Conservation (phyloP, 2,888 invertebrate genomes). For the Ichneumoninae sp. region DNA sequence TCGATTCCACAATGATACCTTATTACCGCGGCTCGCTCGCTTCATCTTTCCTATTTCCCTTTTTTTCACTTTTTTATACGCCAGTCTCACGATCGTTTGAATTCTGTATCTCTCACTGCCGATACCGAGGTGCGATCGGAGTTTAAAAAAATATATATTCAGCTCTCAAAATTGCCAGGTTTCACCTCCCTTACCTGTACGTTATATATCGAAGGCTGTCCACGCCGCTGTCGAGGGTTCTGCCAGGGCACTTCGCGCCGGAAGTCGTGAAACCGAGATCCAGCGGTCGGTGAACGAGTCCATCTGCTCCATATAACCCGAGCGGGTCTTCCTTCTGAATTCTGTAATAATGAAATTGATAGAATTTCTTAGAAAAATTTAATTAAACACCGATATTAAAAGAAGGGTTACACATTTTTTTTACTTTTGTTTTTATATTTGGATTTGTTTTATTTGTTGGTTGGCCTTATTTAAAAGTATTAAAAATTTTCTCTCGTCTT, state of each 20-base stretch:
- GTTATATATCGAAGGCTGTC: constrained; percentile 73
- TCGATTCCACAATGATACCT: constrained; percentile 63
- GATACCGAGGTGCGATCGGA: constrained; percentile 7
- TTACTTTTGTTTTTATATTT: neutral
- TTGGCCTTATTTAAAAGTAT: neutral
- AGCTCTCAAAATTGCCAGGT: constrained; percentile 13
- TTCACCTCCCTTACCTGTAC: constrained; percentile 71
- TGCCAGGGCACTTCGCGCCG: constrained; percentile 11
- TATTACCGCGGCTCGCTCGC: constrained; percentile 37
- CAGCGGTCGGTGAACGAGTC: constrained; percentile 63
- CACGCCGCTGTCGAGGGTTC: constrained; percentile 55
- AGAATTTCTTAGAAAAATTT: too few species aligned
- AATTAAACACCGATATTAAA: neutral
- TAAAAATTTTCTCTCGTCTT: neutral
- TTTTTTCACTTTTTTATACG: constrained; percentile 20
- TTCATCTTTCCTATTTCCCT: constrained; percentile 12
- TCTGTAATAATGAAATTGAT: constrained; percentile 11
- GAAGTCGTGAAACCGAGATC: constrained; percentile 19
- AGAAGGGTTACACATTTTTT: neutral
- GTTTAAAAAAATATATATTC: constrained; percentile 7
- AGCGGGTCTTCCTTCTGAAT: constrained; percentile 15
- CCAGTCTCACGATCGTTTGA: constrained; percentile 26
- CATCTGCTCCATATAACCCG: constrained; percentile 63
- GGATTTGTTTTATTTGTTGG: neutral
- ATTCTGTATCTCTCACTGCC: neutral